These are phyloP conservation scores for Ochropleura leucogaster DNA, from an alignment of 2,888 invertebrate species.

Conservation along the genomic window DNA sequence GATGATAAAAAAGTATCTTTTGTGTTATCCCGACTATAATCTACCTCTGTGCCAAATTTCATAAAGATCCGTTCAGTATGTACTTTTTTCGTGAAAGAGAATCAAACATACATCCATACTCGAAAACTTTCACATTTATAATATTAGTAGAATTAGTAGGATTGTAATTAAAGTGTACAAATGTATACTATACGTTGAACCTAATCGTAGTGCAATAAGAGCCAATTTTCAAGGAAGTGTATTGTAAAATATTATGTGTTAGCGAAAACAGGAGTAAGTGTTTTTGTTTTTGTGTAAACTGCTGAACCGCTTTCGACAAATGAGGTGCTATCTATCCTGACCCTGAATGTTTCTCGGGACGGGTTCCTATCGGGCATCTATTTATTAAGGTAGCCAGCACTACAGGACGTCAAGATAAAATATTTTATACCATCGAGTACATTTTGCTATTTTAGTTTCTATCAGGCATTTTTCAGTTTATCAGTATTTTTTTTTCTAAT, in stretches of 20 bases:
- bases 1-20: no score
- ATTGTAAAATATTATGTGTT: background rate
- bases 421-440: background rate
- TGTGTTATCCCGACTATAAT: no score
- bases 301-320: background rate
- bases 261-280: background rate
- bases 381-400: background rate
- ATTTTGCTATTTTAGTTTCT: background rate
- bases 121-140: no score
- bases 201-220: no score
- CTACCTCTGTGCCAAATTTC: no score
- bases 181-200: no score
- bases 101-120: no score
- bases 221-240: no score
- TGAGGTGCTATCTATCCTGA: background rate
- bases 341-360: background rate
- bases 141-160: no score
- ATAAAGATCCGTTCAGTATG: no score
- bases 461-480: background rate
- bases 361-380: background rate
- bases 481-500: background rate
- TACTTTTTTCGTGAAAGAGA: no score
- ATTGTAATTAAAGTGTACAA: no score
- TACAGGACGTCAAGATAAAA: background rate
- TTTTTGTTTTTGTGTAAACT: background rate